These are phyloP conservation scores for Hydrolagus affinis DNA, from an alignment of 2,113 vertebrate species.

Conservation along the genomic window DNA sequence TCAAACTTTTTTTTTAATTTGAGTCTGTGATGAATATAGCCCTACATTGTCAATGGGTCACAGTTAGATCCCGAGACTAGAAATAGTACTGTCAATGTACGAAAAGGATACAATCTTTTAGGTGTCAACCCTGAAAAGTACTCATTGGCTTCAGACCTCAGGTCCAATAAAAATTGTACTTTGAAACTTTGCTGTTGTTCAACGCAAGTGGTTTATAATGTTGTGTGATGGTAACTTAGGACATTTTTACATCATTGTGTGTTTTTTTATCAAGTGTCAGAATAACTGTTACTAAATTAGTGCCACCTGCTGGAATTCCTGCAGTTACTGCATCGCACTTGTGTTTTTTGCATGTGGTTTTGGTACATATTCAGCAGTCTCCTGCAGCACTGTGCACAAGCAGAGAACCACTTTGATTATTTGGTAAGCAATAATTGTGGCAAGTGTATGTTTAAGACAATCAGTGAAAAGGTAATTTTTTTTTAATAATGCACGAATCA, in stretches of 20 bases:
- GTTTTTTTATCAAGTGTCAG: background rate
- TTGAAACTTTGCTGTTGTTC: background rate
- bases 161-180: background rate
- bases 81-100: background rate
- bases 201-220: background rate
- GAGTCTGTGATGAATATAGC: background rate
- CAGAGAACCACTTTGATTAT: background rate
- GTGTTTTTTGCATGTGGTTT: background rate
- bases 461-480: background rate
- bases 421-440: background rate
- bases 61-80: background rate
- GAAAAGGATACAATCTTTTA: background rate
- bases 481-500: background rate
- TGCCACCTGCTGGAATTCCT: constrained; percentile 21
- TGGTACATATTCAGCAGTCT: background rate
- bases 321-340: background rate
- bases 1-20: constrained; percentile 34
- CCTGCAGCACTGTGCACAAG: background rate
- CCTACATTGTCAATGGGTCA: background rate
- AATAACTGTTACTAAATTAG: background rate
- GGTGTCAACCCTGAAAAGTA: background rate
- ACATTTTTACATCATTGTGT: background rate
- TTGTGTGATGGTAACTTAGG: background rate
- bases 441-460: background rate
- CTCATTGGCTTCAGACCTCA: background rate